Evolutionary conservation across 2,797 vertebrate species (phyloP), one percentile per base, ranked within the genome.

Genomic region (Pantherophis vulpinus): DNA sequence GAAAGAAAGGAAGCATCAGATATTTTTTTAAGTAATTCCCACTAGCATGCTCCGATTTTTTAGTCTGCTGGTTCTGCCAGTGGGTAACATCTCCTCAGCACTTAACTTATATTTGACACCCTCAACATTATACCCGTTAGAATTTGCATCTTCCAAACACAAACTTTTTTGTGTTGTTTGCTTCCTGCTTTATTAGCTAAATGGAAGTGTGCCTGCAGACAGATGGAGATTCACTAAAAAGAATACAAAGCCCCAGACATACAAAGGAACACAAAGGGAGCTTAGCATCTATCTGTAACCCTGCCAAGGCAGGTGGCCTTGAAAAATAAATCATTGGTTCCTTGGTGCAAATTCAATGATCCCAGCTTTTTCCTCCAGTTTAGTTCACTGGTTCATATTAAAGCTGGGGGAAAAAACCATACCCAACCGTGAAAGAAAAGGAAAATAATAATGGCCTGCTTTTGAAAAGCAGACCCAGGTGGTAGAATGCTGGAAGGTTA

Each of bases 231-330:
- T 8, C 18, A 14, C 11, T 23, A 70, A 66, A 70, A 93, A 60
- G 58, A 91, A 92, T 58, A 88, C 89, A 92, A 91, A 83, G 63
- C 63, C 37, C 27, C 86, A 12, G 1, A 13, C 18, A 10, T 86
- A 92, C 91, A 91, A 74, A 90, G 89, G 74, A 42, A 37, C 83
- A 92, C 89, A 83, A 94, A 92, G 89, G 20, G 32, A 63, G 86
- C 29, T 86, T 37, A 79, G 37, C 20, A 3, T 18, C 56, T 86
- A 66, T 87, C 89, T 92, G 88, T 63, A 91, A 93, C 91, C 58
- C 86, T 6, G 51, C 61, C 51, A 94, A 91, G 66, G 89, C 86
- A 91, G 32, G 91, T 89, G 89, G 89, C 58, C 86, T 91, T 2
- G 7, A 92, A 89, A 87, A 91, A 91, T 86, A 89, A 92, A 37